Evolutionary conservation across 2,113 vertebrate species (phyloP), one percentile per base, ranked within the genome.

Genomic region (Saimiri boliviensis): DNA sequence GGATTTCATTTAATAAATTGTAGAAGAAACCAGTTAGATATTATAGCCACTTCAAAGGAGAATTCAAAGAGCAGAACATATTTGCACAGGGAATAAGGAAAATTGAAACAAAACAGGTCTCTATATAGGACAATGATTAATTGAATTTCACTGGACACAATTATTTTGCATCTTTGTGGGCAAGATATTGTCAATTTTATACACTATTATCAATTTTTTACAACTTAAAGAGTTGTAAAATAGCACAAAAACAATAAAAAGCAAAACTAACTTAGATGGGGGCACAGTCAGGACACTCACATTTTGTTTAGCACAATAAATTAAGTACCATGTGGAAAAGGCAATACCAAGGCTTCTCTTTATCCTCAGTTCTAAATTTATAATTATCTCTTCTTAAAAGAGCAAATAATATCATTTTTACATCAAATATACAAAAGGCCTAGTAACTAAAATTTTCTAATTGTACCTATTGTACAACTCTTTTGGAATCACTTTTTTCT

Each of bases 51-150:
- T 87, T 79, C 76, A 94, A 68, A 89, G 7, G 52, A 74, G 27
- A 93, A 95, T 88, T 88, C 73, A 79, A 94, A 89, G 32, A 54
- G 35, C 23, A 95, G 35, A 92, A 56, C 3, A 6, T 68, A 85
- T 45, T 11, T 47, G 37, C 56, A 35, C 32, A 77, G 14, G 58
- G 21, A 77, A 54, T 68, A 77, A 91, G 23, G 86, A 91, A 91
- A 91, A 45, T 20, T 74, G 6, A 84, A 77, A 66, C 16, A 90
- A 91, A 95, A 56, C 2, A 86, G 35, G 14, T 70, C 30, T 76
- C 68, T 83, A 56, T 25, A n/a, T 6, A 10, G 47, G 32, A 25
- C n/a, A 71, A 63, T 68, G 92, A 49, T 86, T 70, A 89, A 45
- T 45, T 91, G 37, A 14, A 84, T 49, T 40, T 3, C 27, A 32